Base-by-base conservation (phyloP, 1,140 invertebrate genomes). In the Mamestra configurata region DNA sequence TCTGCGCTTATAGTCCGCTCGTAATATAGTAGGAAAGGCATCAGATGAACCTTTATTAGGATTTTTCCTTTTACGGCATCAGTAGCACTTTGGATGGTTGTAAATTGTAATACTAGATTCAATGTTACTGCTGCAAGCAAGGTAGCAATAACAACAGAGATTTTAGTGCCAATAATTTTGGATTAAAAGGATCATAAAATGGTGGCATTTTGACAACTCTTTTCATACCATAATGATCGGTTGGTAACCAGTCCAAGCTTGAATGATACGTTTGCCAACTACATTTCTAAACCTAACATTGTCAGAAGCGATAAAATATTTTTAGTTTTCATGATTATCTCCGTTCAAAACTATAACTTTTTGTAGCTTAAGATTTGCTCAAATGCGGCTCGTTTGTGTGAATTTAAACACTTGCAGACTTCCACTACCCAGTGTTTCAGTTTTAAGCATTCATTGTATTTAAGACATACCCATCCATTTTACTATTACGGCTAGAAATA, bases 381-480 rank as follows among this genome's bases (percentile, higher is more conserved):
- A 27, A 66, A 27, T 20, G 40, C 11, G 40, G n/a, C 8, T 57
- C 20, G 18, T 46, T 55, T 76, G 57, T 49, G 27, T 31, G 24
- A 61, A 61, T 61, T 49, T 31, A 4, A 68, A 35, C n/a, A 20
- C 22, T 46, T 1, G 10, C n/a, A 64, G 24, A 10, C 10, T 20
- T 51, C 43, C 24, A 61, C 64, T 76, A 61, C 40, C 43, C 24
- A 55, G 20, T n/a, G 51, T 72, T 66, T 22, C 15, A 79, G 46
- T 68, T 76, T 80, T 80, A 77, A 80, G 64, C 11, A 71, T 51
- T 80, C 73, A 80, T 80, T 80, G 79, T 80, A 27, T 72, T 71
- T 37, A 10, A 49, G 51, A 49, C 31, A 46, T 18, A 40, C 13
- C 37, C 73, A 70, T 80, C 66, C 35, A 77, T 80, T 80, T 46